phyloP scores from a whole-genome alignment of 2,113 vertebrate species.

The Heterochromis multidens region DNA sequence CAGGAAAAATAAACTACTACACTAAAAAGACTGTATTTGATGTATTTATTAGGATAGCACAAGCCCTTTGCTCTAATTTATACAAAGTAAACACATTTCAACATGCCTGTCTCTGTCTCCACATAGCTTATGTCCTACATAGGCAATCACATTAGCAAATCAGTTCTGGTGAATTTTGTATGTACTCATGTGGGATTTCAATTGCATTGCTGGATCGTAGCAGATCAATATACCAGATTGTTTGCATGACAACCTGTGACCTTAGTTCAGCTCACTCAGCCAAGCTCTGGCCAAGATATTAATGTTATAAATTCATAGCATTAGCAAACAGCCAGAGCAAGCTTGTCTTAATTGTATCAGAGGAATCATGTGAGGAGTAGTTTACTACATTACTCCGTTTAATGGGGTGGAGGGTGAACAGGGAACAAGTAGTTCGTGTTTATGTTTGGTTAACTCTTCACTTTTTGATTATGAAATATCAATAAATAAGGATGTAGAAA shows the following conservation, averaged over 20 bases:
- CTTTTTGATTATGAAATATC: background rate
- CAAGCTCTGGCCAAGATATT: background rate
- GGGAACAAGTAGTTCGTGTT: background rate
- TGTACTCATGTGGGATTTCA: conserved; percentile 26
- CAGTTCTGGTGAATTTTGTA: conserved; percentile 23
- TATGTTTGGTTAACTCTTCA: background rate
- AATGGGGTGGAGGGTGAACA: background rate
- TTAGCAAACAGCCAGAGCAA: background rate
- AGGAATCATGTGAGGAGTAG: background rate
- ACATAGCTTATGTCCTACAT: background rate
- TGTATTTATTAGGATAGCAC: background rate
- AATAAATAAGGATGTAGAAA: background rate
- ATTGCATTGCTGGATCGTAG: conserved; percentile 26
- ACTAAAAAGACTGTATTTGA: background rate
- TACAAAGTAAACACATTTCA: background rate
- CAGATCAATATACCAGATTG: conserved; percentile 41
- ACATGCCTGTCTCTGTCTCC: background rate
- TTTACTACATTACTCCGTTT: background rate
- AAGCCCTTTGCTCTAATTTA: background rate
- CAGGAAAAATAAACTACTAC: background rate
- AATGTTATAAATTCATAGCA: conserved; percentile 12
- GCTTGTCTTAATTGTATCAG: background rate
- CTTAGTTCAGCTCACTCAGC: conserved; percentile 12
- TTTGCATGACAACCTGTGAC: conserved; percentile 31
- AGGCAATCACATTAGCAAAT: conserved; percentile 40